Conservation (phyloP, 2,888 invertebrate species). For the Ptychoptera albimana region DNA sequence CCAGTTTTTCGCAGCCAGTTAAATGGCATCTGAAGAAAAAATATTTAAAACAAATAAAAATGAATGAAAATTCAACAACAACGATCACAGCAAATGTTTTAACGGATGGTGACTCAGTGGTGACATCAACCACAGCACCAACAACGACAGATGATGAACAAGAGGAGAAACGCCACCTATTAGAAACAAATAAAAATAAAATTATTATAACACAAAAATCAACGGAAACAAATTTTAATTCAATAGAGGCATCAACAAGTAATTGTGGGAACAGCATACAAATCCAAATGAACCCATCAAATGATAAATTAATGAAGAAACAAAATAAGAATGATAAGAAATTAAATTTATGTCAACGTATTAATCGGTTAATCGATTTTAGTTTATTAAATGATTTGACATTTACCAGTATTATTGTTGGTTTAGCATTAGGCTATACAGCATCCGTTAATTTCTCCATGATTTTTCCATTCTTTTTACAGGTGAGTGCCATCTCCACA, state of each 20-base stretch:
- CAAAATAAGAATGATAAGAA: not conserved
- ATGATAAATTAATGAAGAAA: too few species aligned
- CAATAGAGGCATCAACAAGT: slow-evolving; percentile 12
- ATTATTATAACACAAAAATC: not conserved
- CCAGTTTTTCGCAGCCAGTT: slow-evolving; percentile 41
- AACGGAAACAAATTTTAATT: slow-evolving; percentile 11
- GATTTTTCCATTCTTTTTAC: slow-evolving; percentile 50
- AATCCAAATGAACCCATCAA: not conserved
- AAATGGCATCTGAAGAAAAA: slow-evolving; percentile 36
- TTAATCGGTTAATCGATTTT: slow-evolving; percentile 41
- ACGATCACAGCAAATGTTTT: not conserved
- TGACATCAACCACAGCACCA: not conserved
- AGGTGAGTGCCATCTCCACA: slow-evolving; percentile 26
- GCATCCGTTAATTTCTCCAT: slow-evolving; percentile 54
- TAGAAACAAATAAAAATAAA: slow-evolving; percentile 2
- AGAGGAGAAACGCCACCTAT: not conserved
- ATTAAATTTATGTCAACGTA: slow-evolving; percentile 3
- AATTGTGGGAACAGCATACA: not conserved
- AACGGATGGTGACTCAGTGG: slow-evolving; percentile 2
- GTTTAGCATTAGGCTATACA: slow-evolving; percentile 48
- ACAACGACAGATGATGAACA: not conserved
- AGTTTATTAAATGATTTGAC: slow-evolving; percentile 42
- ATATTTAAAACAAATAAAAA: slow-evolving; percentile 24
- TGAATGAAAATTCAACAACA: slow-evolving; percentile 14
- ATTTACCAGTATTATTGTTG: slow-evolving; percentile 50